Conservation (phyloP, 2,888 invertebrate genomes). For the Keiferia lycopersicella region DNA sequence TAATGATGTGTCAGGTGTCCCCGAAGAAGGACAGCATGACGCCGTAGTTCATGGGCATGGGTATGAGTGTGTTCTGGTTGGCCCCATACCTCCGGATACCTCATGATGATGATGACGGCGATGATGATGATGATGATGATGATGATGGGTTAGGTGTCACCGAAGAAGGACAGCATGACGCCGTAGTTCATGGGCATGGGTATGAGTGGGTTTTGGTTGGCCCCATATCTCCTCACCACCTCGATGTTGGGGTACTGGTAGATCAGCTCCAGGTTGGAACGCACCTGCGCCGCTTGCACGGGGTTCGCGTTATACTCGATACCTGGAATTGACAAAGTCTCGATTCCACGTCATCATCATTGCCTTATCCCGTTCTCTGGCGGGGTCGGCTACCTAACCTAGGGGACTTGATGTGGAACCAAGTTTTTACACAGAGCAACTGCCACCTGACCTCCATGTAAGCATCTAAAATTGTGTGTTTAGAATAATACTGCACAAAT, state of each 20-base stretch:
- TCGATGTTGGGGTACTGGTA: conserved; percentile 56
- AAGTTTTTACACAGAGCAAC: too few species aligned
- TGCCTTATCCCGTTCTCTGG: too few species aligned
- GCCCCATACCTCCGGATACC: conserved; percentile 54
- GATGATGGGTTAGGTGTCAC: neutral
- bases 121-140: too few species aligned
- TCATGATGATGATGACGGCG: conserved; percentile 46
- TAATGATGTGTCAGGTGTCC: neutral
- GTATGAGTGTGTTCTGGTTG: conserved; percentile 56
- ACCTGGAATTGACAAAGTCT: too few species aligned
- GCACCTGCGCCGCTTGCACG: conserved; percentile 46
- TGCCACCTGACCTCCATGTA: too few species aligned
- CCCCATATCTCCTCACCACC: conserved; percentile 51
- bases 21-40: conserved; percentile 28
- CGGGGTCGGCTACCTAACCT: too few species aligned
- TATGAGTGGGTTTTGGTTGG: conserved; percentile 57
- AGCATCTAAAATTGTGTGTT: too few species aligned
- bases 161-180: conserved; percentile 26
- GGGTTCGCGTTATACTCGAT: conserved; percentile 40
- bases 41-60: conserved; percentile 42
- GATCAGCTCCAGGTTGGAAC: conserved; percentile 47
- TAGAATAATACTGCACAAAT: too few species aligned
- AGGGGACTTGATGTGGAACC: too few species aligned
- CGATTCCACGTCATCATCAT: too few species aligned
- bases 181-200: conserved; percentile 43